Evolutionary conservation across 2,888 invertebrate genomes (phyloP), one percentile per base, ranked within the genome.

Genomic region (Troilus luridus): DNA sequence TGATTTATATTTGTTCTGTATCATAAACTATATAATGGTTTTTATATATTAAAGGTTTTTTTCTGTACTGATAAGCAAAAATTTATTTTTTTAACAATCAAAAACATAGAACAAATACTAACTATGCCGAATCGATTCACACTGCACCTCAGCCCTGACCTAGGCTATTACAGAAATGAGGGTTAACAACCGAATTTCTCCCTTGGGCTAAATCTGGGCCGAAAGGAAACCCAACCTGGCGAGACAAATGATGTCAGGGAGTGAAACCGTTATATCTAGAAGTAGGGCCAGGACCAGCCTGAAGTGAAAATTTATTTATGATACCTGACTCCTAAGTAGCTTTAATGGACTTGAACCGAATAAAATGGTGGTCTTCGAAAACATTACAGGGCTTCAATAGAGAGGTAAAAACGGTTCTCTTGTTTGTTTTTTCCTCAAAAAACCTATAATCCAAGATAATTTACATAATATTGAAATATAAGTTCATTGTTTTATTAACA

Each of bases 301-400:
- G 14, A 67, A 67, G 67, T 24, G 67, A 24, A 67, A 67, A 67
- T 67, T 67, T 67, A 67, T 67, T 67, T 24, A 67, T 67, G 67
- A 24, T 27, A 67, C 24, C 24, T 27, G n/a, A 67, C 12, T 12
- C 14, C 24, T 24, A 27, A n/a, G n/a, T 11, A 12, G 11, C 21
- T 12, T 10, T 67, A 24, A 67, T 21, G 67, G n/a, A 67, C 24
- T 21, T 67, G 11, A 2, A 24, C 24, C 67, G 67, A 24, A n/a
- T 67, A 12, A 67, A 41, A 24, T 67, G 24, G 67, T 11, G 11
- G 24, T 24, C n/a, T 67, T 9, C 11, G 67, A 24, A 67, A 67
- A 5, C 11, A 6, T 3, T 41, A 3, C 41, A 41, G 41, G 41
- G 5, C 41, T 41, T 41, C 2, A 41, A 3, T 41, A 41, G 21